Conservation (phyloP, 2,888 invertebrate genomes). For the Kryphioiulus occultus region DNA sequence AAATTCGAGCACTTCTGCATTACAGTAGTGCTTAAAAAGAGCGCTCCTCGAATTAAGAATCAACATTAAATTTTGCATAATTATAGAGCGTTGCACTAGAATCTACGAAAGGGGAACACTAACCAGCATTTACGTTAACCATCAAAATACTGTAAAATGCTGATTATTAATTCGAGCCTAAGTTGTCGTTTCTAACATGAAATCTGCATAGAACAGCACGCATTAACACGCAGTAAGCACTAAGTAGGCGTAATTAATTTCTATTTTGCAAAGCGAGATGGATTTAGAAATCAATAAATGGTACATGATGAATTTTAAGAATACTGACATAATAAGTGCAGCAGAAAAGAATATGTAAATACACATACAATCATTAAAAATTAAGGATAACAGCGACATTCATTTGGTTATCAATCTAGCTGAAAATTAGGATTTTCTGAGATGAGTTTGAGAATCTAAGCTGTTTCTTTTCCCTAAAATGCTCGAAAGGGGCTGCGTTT, state of each 20-base stretch:
- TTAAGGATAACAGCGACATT: too few relatives aligned
- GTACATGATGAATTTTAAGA: too few relatives aligned
- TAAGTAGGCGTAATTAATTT: too few relatives aligned
- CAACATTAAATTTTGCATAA: neutral
- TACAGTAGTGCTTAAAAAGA: neutral
- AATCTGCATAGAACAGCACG: neutral
- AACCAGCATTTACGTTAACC: neutral
- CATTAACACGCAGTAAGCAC: neutral
- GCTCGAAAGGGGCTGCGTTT: neutral
- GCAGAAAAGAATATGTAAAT: too few relatives aligned
- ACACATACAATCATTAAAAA: too few relatives aligned
- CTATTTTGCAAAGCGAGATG: too few relatives aligned
- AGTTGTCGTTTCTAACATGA: neutral
- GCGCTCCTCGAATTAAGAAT: constrained; percentile 1
- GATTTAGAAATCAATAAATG: too few relatives aligned
- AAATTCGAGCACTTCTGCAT: neutral
- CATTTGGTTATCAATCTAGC: too few relatives aligned
- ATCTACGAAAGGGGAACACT: neutral
- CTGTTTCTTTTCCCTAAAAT: neutral
- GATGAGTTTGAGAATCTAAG: neutral
- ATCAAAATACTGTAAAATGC: neutral
- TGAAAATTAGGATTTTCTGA: too few relatives aligned
- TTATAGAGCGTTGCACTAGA: neutral
- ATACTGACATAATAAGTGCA: too few relatives aligned
- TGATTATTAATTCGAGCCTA: neutral